Evolutionary conservation across 2,888 invertebrate genomes (phyloP).

Genomic region (Lasioglossum morio): DNA sequence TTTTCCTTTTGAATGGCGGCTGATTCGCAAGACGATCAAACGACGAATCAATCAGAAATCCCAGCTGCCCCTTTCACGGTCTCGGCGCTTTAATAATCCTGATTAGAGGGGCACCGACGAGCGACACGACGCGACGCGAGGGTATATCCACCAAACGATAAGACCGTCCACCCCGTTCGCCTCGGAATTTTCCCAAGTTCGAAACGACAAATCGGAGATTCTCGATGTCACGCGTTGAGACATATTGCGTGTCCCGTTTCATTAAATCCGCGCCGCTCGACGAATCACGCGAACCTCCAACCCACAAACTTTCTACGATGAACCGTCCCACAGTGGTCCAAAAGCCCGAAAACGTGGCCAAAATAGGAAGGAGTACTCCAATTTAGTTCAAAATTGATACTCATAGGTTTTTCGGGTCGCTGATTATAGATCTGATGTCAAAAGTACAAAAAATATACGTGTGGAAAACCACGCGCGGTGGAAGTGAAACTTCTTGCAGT

Average conservation of each 20-base stretch:
- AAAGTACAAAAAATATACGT: too few species aligned
- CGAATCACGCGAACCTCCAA: not conserved
- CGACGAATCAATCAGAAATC: slow-evolving; percentile 42
- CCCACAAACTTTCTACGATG: not conserved
- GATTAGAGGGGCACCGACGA: slow-evolving; percentile 47
- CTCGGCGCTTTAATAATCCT: slow-evolving; percentile 57
- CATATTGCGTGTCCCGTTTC: slow-evolving; percentile 10
- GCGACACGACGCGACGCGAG: too few species aligned
- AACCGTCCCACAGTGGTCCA: too few species aligned
- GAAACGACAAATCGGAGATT: slow-evolving; percentile 30
- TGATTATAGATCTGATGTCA: too few species aligned
- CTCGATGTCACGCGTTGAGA: slow-evolving; percentile 9
- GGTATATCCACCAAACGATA: slow-evolving; percentile 11
- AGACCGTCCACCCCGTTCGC: slow-evolving; percentile 20
- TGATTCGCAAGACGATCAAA: slow-evolving; percentile 41
- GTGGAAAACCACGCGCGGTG: too few species aligned
- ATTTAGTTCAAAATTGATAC: too few species aligned
- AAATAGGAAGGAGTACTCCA: too few species aligned
- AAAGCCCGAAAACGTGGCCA: too few species aligned
- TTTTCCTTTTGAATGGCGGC: slow-evolving; percentile 43
- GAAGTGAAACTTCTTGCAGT: too few species aligned
- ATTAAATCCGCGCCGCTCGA: not conserved
- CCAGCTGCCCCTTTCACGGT: not conserved
- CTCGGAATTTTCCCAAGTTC: slow-evolving; percentile 30
- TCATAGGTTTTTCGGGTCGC: too few species aligned